These are phyloP conservation scores for Idaea aversata DNA, from an alignment of 2,888 invertebrate species.

Conservation along the genomic window DNA sequence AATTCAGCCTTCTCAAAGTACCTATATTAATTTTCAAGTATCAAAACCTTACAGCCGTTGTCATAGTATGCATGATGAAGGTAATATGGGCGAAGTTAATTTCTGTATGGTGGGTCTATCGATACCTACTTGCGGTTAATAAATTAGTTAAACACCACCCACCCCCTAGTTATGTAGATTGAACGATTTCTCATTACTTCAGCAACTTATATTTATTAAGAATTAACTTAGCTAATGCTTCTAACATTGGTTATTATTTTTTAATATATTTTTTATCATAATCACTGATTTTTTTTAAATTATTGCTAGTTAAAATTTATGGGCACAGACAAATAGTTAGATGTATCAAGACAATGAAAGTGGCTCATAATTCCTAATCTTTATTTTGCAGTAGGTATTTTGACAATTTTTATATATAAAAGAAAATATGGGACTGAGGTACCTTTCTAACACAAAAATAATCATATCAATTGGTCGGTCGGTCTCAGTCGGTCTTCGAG, in stretches of 20 bases:
- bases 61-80: constrained; percentile 62
- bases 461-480: too few relatives aligned
- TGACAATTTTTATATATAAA: too few relatives aligned
- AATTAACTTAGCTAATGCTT: constrained; percentile 26
- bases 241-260: background rate
- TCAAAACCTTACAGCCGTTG: constrained; percentile 37
- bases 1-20: background rate
- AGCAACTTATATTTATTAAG: constrained; percentile 38
- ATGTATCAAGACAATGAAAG: too few relatives aligned
- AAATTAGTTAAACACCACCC: constrained; percentile 67
- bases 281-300: too few relatives aligned
- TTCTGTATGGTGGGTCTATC: constrained; percentile 67
- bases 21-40: constrained; percentile 24
- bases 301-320: too few relatives aligned
- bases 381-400: too few relatives aligned
- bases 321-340: too few relatives aligned
- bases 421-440: too few relatives aligned
- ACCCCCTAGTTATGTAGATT: constrained; percentile 61
- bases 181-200: constrained; percentile 51
- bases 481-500: too few relatives aligned
- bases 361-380: too few relatives aligned
- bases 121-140: constrained; percentile 66
- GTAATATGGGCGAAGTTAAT: constrained; percentile 73
- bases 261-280: too few relatives aligned
- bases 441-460: too few relatives aligned